Base-by-base conservation (phyloP, 2,113 vertebrate genomes). In the Catharus fuscescens region DNA sequence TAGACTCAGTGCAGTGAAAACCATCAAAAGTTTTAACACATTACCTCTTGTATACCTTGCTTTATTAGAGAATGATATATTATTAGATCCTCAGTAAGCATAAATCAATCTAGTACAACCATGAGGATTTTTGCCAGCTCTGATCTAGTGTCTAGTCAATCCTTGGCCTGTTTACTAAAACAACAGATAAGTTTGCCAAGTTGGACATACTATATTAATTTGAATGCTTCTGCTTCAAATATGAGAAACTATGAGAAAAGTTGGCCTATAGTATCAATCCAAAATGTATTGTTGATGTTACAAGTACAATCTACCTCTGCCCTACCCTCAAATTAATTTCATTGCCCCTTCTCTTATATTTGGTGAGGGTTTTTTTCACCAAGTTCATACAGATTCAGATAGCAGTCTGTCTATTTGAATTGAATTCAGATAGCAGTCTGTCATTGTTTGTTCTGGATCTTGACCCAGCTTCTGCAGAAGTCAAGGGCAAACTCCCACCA, bases 81-180 rank as follows among this genome's bases (percentile, higher is more conserved):
- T 57, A 31, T 28, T 84, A 92, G 44, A 85, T 86, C 53, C 60
- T 87, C 36, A 65, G 57, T 88, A n/a, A 56, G 38, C 32, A 72
- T 76, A 90, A 93, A 85, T 91, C 83, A 90, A 13, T 57, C 54
- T 69, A 61, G 13, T 92, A 71, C 13, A 91, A 61, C 18, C 42
- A 65, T 0, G 2, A 76, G 34, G 70, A 92, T 61, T 95, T 92
- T 79, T 86, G 78, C 70, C 91, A 91, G 61, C 60, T 91, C 77
- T 95, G 72, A 89, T 89, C 65, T 53, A 81, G 77, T 79, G 44
- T 91, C 67, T 91, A 71, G 86, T 92, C 86, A 91, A 47, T 76
- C 71, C 71, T 94, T 94, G 83, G 61, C 81, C 12, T 72, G 23
- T 85, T 50, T 47, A n/a, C 66, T 91, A 47, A 87, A 93, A 61